These are phyloP conservation scores for Hyperopisus bebe DNA, from an alignment of 2,113 vertebrate species.

Conservation along the genomic window DNA sequence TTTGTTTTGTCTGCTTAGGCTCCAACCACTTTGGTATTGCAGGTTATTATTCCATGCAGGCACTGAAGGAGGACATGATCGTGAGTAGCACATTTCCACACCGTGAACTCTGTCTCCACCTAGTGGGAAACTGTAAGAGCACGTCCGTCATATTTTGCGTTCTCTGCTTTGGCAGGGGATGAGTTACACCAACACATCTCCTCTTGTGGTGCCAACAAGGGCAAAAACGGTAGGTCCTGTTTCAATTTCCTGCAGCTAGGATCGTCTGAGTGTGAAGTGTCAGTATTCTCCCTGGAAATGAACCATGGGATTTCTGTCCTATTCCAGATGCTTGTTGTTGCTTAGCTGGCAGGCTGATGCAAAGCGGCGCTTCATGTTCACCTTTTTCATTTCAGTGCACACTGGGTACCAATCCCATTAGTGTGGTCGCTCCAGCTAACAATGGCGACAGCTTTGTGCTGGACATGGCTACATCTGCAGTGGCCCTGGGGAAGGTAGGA, in stretches of 20 bases:
- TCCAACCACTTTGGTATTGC: constrained; percentile 70
- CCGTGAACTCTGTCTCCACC: constrained; percentile 3
- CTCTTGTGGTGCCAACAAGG: constrained; percentile 62
- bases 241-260: not conserved
- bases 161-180: constrained; percentile 52
- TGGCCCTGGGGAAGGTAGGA: constrained; percentile 61
- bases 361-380: not conserved
- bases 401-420: constrained; percentile 66
- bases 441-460: constrained; percentile 62
- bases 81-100: constrained; percentile 45
- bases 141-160: not conserved
- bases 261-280: not conserved
- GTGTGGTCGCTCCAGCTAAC: constrained; percentile 57
- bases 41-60: constrained; percentile 60
- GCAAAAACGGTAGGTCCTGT: constrained; percentile 50
- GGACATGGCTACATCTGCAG: constrained; percentile 68
- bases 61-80: constrained; percentile 63
- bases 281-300: not conserved
- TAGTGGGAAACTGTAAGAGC: not conserved
- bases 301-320: not conserved
- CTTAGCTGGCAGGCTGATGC: not conserved
- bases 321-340: not conserved
- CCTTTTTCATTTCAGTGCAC: constrained; percentile 50
- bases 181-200: constrained; percentile 66
- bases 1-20: constrained; percentile 39